These are phyloP conservation scores for Elephas maximus DNA, from an alignment of 2,113 vertebrate genomes.

Conservation along the genomic window DNA sequence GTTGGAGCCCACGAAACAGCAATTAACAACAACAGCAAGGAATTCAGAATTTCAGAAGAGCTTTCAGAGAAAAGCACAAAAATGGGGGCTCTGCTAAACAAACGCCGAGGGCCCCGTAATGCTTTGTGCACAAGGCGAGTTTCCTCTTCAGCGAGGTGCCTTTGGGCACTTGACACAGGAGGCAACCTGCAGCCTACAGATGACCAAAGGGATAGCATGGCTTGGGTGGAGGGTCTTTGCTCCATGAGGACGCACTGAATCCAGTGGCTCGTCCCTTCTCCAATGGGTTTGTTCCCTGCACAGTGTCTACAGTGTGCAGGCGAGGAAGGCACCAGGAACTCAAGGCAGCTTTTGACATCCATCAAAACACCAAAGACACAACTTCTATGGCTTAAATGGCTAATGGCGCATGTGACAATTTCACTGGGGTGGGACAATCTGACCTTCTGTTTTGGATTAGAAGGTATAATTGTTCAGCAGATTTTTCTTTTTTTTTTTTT, in stretches of 20 bases:
- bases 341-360: neutral
- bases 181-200: neutral
- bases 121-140: rapidly evolving
- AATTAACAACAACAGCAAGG: no score
- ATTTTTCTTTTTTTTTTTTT: neutral
- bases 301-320: rapidly evolving
- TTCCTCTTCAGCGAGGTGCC: neutral
- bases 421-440: slow-evolving; percentile 23
- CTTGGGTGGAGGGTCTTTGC: neutral
- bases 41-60: neutral
- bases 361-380: neutral
- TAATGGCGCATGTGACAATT: slow-evolving; percentile 28
- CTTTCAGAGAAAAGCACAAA: neutral
- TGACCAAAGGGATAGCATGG: neutral
- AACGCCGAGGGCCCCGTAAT: neutral
- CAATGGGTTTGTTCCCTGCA: neutral
- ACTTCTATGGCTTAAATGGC: neutral
- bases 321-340: rapidly evolving
- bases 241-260: rapidly evolving
- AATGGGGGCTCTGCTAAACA: neutral
- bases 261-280: rapidly evolving
- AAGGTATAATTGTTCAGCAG: neutral
- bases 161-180: neutral
- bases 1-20: no score
- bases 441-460: slow-evolving; percentile 62